Evolutionary conservation across 2,113 vertebrate genomes (phyloP).

Genomic region (Sterrhoptilus dennistouni): DNA sequence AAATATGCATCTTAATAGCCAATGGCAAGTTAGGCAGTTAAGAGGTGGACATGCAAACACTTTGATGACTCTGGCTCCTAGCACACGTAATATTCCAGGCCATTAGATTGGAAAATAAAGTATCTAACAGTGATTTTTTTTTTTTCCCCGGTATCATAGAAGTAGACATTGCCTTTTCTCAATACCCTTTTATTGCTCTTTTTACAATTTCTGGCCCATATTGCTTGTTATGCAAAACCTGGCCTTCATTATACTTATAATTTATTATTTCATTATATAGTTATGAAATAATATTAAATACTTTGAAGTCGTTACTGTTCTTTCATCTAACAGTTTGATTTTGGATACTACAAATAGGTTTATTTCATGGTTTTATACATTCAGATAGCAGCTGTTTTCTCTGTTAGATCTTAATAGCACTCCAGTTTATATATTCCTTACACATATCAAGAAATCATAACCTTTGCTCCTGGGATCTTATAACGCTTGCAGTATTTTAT

Average conservation of each 20-base stretch:
- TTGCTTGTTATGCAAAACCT: neutral
- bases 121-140: neutral
- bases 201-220: neutral
- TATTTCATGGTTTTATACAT: neutral
- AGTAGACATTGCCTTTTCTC: neutral
- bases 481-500: neutral
- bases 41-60: neutral
- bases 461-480: neutral
- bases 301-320: neutral
- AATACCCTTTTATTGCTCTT: neutral
- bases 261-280: neutral
- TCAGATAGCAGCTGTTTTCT: neutral
- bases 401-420: neutral
- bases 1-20: neutral
- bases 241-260: neutral
- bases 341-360: neutral
- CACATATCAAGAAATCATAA: neutral
- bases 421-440: neutral
- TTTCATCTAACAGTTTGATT: neutral
- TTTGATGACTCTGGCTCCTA: neutral
- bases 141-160: accelerated
- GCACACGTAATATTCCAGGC: neutral
- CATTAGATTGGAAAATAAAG: neutral
- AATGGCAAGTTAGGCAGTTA: neutral
- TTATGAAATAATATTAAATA: neutral